Conservation (phyloP, 1,140 invertebrate genomes). For the Diploscapter pachys region DNA sequence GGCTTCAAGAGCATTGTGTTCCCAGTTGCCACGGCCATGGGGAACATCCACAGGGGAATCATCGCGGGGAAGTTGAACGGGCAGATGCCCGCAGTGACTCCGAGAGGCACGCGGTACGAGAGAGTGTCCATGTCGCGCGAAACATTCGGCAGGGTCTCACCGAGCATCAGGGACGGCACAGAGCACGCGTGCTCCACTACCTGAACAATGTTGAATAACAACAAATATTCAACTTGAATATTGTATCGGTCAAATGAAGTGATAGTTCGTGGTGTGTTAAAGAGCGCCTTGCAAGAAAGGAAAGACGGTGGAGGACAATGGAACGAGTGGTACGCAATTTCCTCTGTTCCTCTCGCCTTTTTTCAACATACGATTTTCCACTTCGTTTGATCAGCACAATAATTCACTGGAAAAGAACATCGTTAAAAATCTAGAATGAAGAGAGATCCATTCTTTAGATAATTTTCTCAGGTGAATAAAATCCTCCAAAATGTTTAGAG, state of each 20-base stretch:
- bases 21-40: constrained; percentile 84
- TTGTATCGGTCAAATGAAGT: no score
- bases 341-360: constrained; percentile 5
- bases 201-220: constrained; percentile 65
- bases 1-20: constrained; percentile 76
- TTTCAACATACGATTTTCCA: no score
- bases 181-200: constrained; percentile 93
- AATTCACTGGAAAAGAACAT: no score
- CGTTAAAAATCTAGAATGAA: no score
- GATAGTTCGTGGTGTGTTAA: background rate
- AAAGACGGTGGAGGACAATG: no score
- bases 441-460: no score
- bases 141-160: constrained; percentile 81
- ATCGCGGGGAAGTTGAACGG: constrained; percentile 84
- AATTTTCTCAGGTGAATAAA: no score
- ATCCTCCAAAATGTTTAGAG: no score
- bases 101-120: constrained; percentile 82
- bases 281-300: no score
- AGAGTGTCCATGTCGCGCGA: constrained; percentile 63
- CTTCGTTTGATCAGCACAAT: no score
- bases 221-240: background rate
- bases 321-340: no score
- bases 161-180: constrained; percentile 83
- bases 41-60: constrained; percentile 99
- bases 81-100: constrained; percentile 72